These are phyloP conservation scores for Montipora capitata DNA, from an alignment of 92 coral and sea anemone genomes.

Conservation along the genomic window DNA sequence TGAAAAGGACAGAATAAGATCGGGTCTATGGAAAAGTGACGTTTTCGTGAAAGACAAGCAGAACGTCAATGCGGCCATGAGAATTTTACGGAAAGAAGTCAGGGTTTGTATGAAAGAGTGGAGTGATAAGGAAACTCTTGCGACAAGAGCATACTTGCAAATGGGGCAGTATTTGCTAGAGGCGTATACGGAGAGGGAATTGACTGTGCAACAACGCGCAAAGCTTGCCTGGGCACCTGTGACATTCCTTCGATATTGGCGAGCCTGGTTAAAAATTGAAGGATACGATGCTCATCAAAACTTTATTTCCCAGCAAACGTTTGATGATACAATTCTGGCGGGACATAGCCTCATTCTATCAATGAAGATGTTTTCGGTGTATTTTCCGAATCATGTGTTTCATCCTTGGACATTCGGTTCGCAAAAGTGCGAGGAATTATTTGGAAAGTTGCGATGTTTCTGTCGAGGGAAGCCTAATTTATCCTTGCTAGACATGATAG, in stretches of 20 bases:
- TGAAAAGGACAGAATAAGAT: conserved; percentile 18
- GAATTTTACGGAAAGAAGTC: conserved; percentile 3
- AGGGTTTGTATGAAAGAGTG: conserved; percentile 20
- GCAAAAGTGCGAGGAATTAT: conserved; percentile 47
- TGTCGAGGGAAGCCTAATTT: conserved; percentile 36
- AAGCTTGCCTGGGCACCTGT: conserved; percentile 39
- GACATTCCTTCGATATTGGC: conserved; percentile 13
- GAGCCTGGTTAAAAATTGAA: conserved; percentile 27
- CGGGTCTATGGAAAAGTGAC: conserved; percentile 63
- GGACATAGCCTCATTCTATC: conserved; percentile 41
- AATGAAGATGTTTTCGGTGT: conserved; percentile 31
- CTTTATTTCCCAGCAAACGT: conserved; percentile 63
- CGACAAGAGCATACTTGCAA: conserved; percentile 12
- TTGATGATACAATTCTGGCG: conserved; percentile 34
- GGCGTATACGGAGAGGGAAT: neutral
- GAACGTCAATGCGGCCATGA: conserved; percentile 46
- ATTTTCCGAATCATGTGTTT: conserved; percentile 38
- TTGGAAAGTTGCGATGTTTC: conserved; percentile 46
- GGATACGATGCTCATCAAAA: conserved; percentile 21
- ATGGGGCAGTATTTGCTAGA: conserved; percentile 18
- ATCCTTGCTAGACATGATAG: conserved; percentile 49
- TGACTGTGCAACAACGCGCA: conserved; percentile 16
- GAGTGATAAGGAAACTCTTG: conserved; percentile 23
- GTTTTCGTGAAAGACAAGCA: conserved; percentile 53
- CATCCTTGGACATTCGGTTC: conserved; percentile 67